Base-by-base conservation (phyloP, 2,113 vertebrate species). In the Ariopsis seemanni region DNA sequence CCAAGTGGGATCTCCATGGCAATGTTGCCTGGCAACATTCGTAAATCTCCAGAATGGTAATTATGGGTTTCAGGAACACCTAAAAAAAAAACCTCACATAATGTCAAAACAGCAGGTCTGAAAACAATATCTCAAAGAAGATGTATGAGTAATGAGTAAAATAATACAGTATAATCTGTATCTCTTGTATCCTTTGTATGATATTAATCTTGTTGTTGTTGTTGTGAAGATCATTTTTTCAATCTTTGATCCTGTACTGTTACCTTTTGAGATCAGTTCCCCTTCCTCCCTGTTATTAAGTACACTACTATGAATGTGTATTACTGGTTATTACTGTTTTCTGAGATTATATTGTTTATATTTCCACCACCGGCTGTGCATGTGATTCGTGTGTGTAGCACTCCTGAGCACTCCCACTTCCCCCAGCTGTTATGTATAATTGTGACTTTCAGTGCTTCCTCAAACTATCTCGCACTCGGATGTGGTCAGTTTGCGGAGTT, bases 21-120 rank as follows among this genome's bases (percentile, higher is more conserved):
- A 80, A 50, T 20, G 83, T 89, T 91, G 78, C 90, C 72, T 87
- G 82, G 92, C 87, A 91, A 93, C 91, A 72, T 34, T 15, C 14
- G 75, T 88, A 87, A 89, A 91, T 55, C 30, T 57, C 88, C 60
- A 78, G 20, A 88, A 84, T 50, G 69, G 71, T 87, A 62, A 85
- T 87, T 82, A 87, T 18, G 22, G 18, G 30, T 84, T 83, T 65
- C 71, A 85, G 69, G 67, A 89, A 89, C 87, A 89, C 82, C 89
- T 89, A 77, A 85, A 85, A 65, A 75, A 34, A 7, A 82, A 17
- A 84, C 18, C n/a, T 6, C 17, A 79, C 84, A 30, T 18, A 63
- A 65, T 8, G 15, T 65, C 25, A 42, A 30, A 12, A 69, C 30
- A 75, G 22, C 30, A 85, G 30, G 52, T 7, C 17, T 57, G 27